phyloP scores from a whole-genome alignment of 2,888 invertebrate genomes.

The Lypha dubia region DNA sequence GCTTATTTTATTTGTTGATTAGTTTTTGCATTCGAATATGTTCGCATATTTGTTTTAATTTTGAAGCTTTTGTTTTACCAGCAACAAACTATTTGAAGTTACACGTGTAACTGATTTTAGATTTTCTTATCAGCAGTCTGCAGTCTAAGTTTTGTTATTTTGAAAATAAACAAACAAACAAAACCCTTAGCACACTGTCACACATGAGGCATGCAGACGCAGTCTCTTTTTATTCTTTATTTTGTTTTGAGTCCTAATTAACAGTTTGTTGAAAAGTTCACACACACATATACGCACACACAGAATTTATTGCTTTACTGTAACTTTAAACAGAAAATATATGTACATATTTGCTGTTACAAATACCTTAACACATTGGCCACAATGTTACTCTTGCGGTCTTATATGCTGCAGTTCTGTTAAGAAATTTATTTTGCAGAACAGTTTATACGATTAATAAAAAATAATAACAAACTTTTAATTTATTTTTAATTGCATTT shows the following conservation, averaged over 20 bases:
- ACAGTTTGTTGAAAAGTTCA: too few species aligned
- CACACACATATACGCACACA: too few species aligned
- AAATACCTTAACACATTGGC: not conserved
- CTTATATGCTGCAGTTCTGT: not conserved
- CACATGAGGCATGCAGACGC: not conserved
- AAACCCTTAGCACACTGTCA: not conserved
- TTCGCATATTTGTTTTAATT: too few species aligned
- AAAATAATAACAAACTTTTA: not conserved
- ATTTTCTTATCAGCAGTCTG: not conserved
- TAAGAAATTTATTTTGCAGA: not conserved
- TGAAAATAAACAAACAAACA: not conserved
- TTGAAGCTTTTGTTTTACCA: not conserved
- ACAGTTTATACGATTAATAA: not conserved
- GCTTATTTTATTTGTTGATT: too few species aligned
- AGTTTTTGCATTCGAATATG: too few species aligned
- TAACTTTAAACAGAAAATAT: not conserved
- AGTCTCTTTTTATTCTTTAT: not conserved
- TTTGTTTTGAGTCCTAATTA: not conserved
- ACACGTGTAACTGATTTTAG: not conserved
- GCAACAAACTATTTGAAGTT: not conserved
- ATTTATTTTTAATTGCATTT: too few species aligned
- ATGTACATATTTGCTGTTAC: not conserved
- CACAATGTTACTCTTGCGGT: too few species aligned
- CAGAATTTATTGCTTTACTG: not conserved
- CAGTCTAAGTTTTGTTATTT: not conserved